phyloP scores from a whole-genome alignment of 1,140 invertebrate genomes.

The Zaprionus tsacasi region DNA sequence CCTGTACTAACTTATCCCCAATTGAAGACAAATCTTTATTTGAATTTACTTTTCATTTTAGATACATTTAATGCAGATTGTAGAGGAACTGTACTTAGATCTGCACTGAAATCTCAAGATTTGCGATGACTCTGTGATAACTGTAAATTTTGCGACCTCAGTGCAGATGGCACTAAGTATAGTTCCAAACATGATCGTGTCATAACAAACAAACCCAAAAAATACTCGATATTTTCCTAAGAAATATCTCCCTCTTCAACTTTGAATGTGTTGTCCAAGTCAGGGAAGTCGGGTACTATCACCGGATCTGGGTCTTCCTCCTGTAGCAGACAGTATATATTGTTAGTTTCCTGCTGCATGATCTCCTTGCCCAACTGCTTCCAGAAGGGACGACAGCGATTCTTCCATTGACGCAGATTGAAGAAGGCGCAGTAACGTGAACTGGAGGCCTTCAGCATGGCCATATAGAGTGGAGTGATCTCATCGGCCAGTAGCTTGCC shows the following conservation, averaged over 20 bases:
- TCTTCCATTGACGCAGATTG: conserved; percentile 77
- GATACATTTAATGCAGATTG: background rate
- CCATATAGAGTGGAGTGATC: conserved; percentile 73
- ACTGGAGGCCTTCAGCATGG: conserved; percentile 69
- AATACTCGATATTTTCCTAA: background rate
- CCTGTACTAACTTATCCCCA: too few relatives aligned
- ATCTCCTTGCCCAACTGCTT: conserved; percentile 56
- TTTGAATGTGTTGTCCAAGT: conserved; percentile 55
- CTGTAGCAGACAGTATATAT: conserved; percentile 70
- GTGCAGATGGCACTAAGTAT: background rate
- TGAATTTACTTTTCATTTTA: background rate
- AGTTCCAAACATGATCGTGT: background rate
- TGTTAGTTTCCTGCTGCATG: conserved; percentile 59
- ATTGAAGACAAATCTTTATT: too few relatives aligned
- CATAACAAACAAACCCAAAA: background rate
- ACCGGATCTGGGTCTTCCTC: conserved; percentile 59
- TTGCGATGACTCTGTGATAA: background rate
- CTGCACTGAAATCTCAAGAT: conserved; percentile 20
- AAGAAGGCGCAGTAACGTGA: conserved; percentile 67
- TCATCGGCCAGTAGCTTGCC: conserved; percentile 75
- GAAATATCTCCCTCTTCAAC: conserved; percentile 52
- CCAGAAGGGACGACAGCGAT: conserved; percentile 74
- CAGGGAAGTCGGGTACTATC: conserved; percentile 1
- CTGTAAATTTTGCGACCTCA: background rate
- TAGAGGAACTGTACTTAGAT: conserved; percentile 3